Evolutionary conservation across 2,113 vertebrate species (phyloP).

Genomic region (Ahaetulla prasina): DNA sequence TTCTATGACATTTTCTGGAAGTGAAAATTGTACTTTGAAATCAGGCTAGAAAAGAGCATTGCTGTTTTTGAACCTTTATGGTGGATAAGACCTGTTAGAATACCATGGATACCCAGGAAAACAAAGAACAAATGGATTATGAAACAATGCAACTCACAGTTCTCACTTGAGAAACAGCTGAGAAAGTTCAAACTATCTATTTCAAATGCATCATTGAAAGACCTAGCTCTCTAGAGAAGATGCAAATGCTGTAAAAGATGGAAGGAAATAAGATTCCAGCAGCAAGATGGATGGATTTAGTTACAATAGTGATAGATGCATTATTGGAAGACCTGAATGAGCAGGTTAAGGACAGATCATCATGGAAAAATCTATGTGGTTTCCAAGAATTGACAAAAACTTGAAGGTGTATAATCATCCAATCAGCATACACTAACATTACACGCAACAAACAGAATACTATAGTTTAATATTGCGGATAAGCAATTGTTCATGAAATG

Average conservation of each 20-base stretch:
- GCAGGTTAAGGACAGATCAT: not conserved
- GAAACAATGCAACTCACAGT: not conserved
- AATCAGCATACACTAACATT: not conserved
- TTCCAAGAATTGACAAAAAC: not conserved
- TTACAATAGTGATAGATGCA: not conserved
- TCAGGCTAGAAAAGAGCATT: not conserved
- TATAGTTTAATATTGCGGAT: not conserved
- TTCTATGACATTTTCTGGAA: not conserved
- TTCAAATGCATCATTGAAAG: not conserved
- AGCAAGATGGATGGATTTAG: not conserved
- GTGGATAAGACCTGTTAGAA: not conserved
- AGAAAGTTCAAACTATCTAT: not conserved
- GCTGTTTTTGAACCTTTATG: not conserved
- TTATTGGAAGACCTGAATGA: not conserved
- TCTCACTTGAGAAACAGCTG: not conserved
- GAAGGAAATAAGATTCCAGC: not conserved
- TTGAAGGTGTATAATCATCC: not conserved
- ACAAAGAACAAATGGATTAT: not conserved
- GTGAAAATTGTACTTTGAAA: not conserved
- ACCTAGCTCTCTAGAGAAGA: not conserved
- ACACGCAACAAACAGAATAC: not conserved
- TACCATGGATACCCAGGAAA: not conserved
- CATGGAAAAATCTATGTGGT: not conserved
- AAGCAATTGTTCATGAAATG: not conserved
- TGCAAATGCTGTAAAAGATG: not conserved